Evolutionary conservation across 2,888 invertebrate species (phyloP).

Genomic region (Pseudeuparius sepicola): DNA sequence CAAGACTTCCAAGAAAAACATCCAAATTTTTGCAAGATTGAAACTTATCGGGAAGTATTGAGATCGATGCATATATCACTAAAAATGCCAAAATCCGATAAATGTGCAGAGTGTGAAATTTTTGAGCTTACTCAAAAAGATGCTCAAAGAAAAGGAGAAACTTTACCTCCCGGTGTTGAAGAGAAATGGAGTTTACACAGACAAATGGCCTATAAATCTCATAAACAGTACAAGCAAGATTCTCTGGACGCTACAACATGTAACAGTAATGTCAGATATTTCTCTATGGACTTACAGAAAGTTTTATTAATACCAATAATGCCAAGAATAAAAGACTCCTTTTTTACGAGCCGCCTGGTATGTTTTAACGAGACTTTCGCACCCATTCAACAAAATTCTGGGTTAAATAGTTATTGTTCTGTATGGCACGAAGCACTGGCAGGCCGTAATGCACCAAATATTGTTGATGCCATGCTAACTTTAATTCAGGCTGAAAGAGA

Average conservation of each 20-base stretch:
- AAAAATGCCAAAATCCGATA: constrained; percentile 11
- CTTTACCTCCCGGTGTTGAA: too few species aligned
- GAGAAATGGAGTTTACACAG: too few species aligned
- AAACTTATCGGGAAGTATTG: constrained; percentile 10
- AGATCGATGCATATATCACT: constrained; percentile 14
- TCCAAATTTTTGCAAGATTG: constrained; percentile 13
- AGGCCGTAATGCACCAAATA: constrained; percentile 13
- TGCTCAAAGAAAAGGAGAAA: too few species aligned
- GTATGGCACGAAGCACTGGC: constrained; percentile 19
- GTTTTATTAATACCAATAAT: constrained; percentile 17
- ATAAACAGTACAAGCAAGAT: too few species aligned
- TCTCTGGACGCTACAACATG: too few species aligned
- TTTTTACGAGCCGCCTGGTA: constrained; percentile 16
- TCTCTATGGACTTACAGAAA: constrained; percentile 19
- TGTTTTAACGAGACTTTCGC: constrained; percentile 18
- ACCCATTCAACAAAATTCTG: constrained; percentile 9
- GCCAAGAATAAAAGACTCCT: constrained; percentile 18
- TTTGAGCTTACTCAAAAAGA: constrained; percentile 2
- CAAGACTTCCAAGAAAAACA: constrained; percentile 10
- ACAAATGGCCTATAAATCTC: too few species aligned
- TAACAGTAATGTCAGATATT: constrained; percentile 3
- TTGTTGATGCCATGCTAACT: constrained; percentile 17
- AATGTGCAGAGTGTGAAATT: constrained; percentile 8
- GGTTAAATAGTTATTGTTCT: constrained; percentile 15
- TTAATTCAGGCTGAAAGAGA: constrained; percentile 11